These are phyloP conservation scores for Percopsis transmontana DNA, from an alignment of 2,113 vertebrate genomes.

Conservation along the genomic window DNA sequence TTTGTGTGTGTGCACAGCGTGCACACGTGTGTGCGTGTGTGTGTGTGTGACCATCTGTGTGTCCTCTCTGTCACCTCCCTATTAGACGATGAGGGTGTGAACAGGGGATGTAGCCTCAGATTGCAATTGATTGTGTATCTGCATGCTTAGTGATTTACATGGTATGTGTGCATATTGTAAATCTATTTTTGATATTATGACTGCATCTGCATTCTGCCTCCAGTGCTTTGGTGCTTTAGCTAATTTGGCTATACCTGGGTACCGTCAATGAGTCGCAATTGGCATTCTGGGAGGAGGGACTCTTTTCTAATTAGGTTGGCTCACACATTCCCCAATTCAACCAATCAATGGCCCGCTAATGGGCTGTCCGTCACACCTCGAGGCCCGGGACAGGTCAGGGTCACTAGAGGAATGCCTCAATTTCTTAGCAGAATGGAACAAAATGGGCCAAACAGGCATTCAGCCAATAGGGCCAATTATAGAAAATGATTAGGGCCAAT, in stretches of 20 bases:
- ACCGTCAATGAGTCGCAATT: conserved; percentile 49
- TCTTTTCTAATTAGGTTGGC: conserved; percentile 61
- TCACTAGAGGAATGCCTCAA: conserved; percentile 60
- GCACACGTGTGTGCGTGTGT: too few relatives aligned
- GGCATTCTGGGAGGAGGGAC: conserved; percentile 65
- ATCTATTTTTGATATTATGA: too few relatives aligned
- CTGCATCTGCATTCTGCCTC: conserved; percentile 11
- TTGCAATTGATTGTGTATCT: not conserved
- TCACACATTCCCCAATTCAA: conserved; percentile 54
- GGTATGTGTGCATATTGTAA: too few relatives aligned
- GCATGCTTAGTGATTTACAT: not conserved
- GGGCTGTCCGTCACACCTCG: conserved; percentile 69
- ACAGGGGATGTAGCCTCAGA: conserved; percentile 40
- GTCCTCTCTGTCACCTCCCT: conserved; percentile 47
- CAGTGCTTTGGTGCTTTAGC: conserved; percentile 34
- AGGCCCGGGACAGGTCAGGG: conserved; percentile 68
- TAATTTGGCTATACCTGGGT: conserved; percentile 45
- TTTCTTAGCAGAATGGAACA: conserved; percentile 57
- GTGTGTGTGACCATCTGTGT: not conserved
- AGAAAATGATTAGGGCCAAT: conserved; percentile 63
- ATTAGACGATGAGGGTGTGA: conserved; percentile 30
- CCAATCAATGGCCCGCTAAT: conserved; percentile 73
- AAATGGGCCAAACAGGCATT: conserved; percentile 50
- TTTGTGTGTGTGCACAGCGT: too few relatives aligned
- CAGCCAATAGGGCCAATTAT: conserved; percentile 62